Evolutionary conservation across 1,140 invertebrate genomes (phyloP), one percentile per base, ranked within the genome.

Genomic region (Bombus impatiens): DNA sequence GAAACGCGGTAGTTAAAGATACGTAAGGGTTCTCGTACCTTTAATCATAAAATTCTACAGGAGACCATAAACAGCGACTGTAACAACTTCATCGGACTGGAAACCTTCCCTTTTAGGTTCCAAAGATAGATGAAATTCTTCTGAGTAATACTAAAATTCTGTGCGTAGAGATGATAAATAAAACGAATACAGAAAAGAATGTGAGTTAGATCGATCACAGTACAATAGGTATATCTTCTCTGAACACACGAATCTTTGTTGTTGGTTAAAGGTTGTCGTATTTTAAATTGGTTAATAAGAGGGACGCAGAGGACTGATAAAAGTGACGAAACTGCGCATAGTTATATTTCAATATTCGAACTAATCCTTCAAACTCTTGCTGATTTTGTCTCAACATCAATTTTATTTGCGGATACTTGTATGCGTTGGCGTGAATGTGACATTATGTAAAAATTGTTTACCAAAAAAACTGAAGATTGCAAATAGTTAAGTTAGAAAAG

Each of bases 41-140:
- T 89, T 89, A 84, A 90, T 90, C 68, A 75, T n/a, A 81, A 89
- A 78, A 53, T 89, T 74, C 37, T 47, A 68, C 35, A 22, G 15
- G 6, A 25, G 59, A 37, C 42, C 81, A 35, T 86, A 67, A 76
- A 70, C 42, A 32, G 10, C 28, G 10, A 87, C 53, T n/a, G 57
- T 78, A 85, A 88, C 67, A 32, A 62, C 44, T 71, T 53, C 18
- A 57, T 53, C n/a, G 47, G 25, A 57, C 44, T 57, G 5, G 44
- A 70, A 67, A 37, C 35, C 67, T 32, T 32, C 18, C 6, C 42
- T 42, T 0, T 62, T 40, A 37, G 18, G 25, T 22, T 75, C n/a
- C 35, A 6, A 25, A 12, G 25, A 28, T 22, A 32, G 47, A 37
- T 37, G 44, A 44, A 67, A 82, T n/a, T 47, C 42, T 44, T 15